These are phyloP conservation scores for Trematomus loennbergii DNA, from an alignment of 2,113 vertebrate genomes.

Conservation along the genomic window DNA sequence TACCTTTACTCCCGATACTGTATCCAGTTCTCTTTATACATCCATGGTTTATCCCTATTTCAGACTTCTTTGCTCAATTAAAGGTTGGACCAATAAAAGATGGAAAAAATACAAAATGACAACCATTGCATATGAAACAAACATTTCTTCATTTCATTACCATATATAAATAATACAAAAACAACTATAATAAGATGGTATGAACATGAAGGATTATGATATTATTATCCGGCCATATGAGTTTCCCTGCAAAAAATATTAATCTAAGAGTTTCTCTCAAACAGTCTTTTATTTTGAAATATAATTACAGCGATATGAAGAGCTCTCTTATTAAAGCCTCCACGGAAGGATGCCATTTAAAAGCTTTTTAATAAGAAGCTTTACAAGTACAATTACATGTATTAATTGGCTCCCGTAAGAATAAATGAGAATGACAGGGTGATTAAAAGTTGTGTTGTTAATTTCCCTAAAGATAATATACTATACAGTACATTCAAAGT, in stretches of 20 bases:
- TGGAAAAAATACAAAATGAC: not conserved
- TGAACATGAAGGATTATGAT: not conserved
- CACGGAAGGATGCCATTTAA: conserved; percentile 38
- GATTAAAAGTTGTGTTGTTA: conserved; percentile 67
- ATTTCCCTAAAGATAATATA: conserved; percentile 69
- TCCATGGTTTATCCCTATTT: not conserved
- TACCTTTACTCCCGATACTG: no score
- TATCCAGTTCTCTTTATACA: no score
- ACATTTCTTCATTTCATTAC: no score
- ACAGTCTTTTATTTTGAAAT: conserved; percentile 12
- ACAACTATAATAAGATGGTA: not conserved
- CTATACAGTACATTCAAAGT: conserved; percentile 44
- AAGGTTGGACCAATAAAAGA: not conserved
- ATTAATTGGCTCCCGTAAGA: conserved; percentile 74
- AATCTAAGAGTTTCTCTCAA: not conserved
- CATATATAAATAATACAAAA: not conserved
- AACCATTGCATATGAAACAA: not conserved
- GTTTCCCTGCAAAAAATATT: not conserved
- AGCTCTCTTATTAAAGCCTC: conserved; percentile 41
- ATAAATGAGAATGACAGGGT: conserved; percentile 70
- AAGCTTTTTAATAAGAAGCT: conserved; percentile 69
- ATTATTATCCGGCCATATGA: not conserved
- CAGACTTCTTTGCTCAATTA: not conserved
- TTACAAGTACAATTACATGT: conserved; percentile 76
- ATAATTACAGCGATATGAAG: conserved; percentile 58